Evolutionary conservation across 1,140 invertebrate species (phyloP).

Genomic region (Neoseiulus cucumeris): DNA sequence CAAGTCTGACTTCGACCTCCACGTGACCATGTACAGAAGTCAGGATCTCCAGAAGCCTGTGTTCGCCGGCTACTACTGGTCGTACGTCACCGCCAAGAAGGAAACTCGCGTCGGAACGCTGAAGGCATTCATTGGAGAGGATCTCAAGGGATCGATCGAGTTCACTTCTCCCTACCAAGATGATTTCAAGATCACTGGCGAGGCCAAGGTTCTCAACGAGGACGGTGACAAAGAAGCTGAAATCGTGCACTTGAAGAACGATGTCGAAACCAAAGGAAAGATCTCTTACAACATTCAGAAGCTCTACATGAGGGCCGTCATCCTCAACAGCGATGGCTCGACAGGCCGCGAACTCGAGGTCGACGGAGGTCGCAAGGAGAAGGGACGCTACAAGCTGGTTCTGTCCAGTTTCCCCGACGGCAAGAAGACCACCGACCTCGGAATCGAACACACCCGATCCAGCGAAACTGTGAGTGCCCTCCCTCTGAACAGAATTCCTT

Average conservation of each 20-base stretch:
- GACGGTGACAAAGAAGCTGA: slow-evolving; percentile 7
- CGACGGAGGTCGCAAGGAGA: slow-evolving; percentile 5
- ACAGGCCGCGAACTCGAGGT: background rate
- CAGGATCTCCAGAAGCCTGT: background rate
- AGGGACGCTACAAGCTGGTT: slow-evolving; percentile 1
- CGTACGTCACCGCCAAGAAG: background rate
- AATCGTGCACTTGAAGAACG: background rate
- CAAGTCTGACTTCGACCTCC: background rate
- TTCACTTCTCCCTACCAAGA: background rate
- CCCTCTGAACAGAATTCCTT: background rate
- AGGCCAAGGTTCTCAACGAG: background rate
- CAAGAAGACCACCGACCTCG: slow-evolving; percentile 3
- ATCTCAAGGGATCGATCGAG: background rate
- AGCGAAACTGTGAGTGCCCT: background rate
- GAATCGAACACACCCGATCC: background rate
- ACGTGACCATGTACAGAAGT: background rate
- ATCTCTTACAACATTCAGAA: background rate
- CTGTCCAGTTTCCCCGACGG: slow-evolving; percentile 1
- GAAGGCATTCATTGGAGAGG: slow-evolving; percentile 1
- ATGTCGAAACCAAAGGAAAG: slow-evolving; percentile 1
- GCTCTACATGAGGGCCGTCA: background rate
- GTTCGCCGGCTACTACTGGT: slow-evolving; percentile 1
- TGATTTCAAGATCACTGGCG: background rate
- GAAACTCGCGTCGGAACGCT: background rate
- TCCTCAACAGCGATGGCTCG: background rate